Evolutionary conservation across 2,113 vertebrate genomes (phyloP).

Genomic region (Prunella himalayana): DNA sequence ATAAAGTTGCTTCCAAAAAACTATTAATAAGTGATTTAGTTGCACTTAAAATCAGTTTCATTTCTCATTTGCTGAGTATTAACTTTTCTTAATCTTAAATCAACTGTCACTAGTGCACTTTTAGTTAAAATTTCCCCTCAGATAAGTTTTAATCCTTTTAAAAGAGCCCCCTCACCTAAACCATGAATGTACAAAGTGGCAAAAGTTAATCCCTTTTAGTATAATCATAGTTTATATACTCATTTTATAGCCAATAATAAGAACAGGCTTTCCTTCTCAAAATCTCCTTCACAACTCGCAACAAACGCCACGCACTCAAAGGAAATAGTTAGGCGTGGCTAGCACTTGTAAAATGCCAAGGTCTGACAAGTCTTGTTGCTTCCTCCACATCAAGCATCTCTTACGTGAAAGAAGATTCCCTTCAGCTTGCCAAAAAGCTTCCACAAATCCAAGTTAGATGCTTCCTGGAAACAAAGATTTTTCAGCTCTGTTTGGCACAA

Average conservation of each 20-base stretch:
- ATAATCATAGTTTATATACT: constrained; percentile 81
- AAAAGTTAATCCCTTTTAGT: constrained; percentile 89
- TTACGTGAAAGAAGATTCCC: constrained; percentile 77
- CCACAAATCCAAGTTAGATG: constrained; percentile 84
- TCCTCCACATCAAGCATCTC: constrained; percentile 73
- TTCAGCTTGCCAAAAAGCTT: constrained; percentile 84
- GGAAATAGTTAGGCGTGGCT: constrained; percentile 77
- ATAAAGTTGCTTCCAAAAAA: constrained; percentile 82
- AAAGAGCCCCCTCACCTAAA: constrained; percentile 84
- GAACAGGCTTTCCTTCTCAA: constrained; percentile 82
- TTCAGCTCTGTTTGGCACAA: constrained; percentile 66
- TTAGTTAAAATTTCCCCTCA: constrained; percentile 81
- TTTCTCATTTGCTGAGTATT: constrained; percentile 70
- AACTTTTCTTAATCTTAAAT: constrained; percentile 79
- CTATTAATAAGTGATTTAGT: constrained; percentile 85
- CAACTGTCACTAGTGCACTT: constrained; percentile 73
- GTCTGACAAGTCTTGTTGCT: constrained; percentile 78
- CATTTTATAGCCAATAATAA: constrained; percentile 77
- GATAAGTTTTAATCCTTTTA: constrained; percentile 76
- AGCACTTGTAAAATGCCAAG: constrained; percentile 81
- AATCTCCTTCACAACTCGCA: constrained; percentile 82
- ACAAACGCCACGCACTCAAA: constrained; percentile 70
- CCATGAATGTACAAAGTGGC: constrained; percentile 87
- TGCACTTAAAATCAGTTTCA: constrained; percentile 77
- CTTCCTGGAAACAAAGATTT: constrained; percentile 79